Percentiles rank a stretch among this genome's conserved stretches.
These are phyloP conservation scores for Ernsta delagoae DNA, from an alignment of 2,888 invertebrate species.

Conservation along the genomic window DNA sequence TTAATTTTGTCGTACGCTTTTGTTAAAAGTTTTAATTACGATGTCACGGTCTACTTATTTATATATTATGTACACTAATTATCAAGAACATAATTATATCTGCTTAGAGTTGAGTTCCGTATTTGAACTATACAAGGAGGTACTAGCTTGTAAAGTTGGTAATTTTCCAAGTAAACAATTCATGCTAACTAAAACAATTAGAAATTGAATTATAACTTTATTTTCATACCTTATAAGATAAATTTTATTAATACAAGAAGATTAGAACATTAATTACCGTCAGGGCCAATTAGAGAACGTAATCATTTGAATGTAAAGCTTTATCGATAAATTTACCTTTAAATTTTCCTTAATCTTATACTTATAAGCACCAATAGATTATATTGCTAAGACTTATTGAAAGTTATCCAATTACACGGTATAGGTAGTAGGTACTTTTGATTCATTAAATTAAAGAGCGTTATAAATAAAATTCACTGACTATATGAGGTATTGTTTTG, in stretches of 20 bases:
- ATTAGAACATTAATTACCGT: neutral
- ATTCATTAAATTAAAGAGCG: slow-evolving; percentile 14
- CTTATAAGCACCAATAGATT: neutral
- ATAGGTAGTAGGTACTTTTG: neutral
- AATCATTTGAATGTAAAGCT: neutral
- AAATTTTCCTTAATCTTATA: slow-evolving; percentile 6
- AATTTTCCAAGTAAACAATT: neutral
- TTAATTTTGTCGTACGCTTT: slow-evolving; percentile 11
- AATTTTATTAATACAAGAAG: too few relatives aligned
- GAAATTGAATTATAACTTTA: too few relatives aligned
- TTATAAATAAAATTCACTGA: slow-evolving; percentile 34
- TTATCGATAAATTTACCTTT: neutral
- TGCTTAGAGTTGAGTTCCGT: too few relatives aligned
- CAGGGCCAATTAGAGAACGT: neutral
- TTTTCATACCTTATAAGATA: too few relatives aligned
- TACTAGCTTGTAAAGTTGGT: too few relatives aligned
- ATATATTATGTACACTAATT: too few relatives aligned
- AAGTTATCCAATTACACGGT: slow-evolving; percentile 4
- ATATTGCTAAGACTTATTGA: neutral
- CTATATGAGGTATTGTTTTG: too few relatives aligned
- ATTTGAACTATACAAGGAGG: too few relatives aligned
- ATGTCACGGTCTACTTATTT: too few relatives aligned
- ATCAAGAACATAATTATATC: too few relatives aligned
- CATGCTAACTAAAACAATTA: too few relatives aligned
- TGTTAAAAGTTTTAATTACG: neutral